Conservation (phyloP, 2,113 vertebrate species). For the Paramisgurnus dabryanus region DNA sequence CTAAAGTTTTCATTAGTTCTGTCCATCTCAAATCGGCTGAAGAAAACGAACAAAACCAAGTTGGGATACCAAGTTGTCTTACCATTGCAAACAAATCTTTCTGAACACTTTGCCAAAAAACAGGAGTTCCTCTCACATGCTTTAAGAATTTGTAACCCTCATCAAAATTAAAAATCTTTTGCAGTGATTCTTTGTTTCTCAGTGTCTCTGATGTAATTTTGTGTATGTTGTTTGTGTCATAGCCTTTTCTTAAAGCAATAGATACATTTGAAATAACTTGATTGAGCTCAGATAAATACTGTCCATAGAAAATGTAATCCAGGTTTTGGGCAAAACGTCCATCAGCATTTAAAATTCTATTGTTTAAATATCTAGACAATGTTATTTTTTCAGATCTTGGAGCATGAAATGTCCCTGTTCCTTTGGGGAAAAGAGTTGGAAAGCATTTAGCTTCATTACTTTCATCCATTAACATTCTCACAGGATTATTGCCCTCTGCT, state of each 20-base stretch:
- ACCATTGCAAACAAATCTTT: constrained; percentile 47
- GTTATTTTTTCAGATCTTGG: background rate
- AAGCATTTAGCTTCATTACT: constrained; percentile 46
- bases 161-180: constrained; percentile 26
- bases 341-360: constrained; percentile 40
- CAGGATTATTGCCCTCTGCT: too few species aligned
- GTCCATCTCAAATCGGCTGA: constrained; percentile 45
- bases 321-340: constrained; percentile 36
- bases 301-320: constrained; percentile 44
- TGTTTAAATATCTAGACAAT: constrained; percentile 31
- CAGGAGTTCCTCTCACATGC: constrained; percentile 23
- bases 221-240: background rate
- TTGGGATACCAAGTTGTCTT: constrained; percentile 35
- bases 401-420: background rate
- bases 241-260: background rate
- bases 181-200: constrained; percentile 20
- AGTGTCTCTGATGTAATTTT: constrained; percentile 6
- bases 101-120: constrained; percentile 22
- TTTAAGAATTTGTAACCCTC: constrained; percentile 16
- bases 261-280: too few species aligned
- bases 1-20: constrained; percentile 19
- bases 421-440: constrained; percentile 36
- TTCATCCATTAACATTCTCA: constrained; percentile 7
- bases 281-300: constrained; percentile 16
- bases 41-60: constrained; percentile 30